Base-by-base conservation (phyloP, 2,113 vertebrate species). In the Montifringilla adamsi region DNA sequence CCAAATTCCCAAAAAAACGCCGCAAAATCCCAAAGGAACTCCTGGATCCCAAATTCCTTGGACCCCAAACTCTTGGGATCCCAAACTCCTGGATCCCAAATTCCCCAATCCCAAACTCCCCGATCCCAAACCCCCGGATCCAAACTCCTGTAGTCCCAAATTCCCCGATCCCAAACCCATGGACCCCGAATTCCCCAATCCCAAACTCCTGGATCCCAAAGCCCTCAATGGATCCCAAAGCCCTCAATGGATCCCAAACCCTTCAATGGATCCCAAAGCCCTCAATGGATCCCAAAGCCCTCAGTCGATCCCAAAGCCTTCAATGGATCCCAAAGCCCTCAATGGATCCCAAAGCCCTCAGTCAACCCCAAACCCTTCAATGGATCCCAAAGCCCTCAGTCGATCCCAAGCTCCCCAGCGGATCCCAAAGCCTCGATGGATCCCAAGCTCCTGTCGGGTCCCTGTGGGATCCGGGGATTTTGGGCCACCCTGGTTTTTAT, bases 81-180 rank as follows among this genome's bases (percentile, higher is more conserved):
- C 24, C 23, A 13, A 50, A 50, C 39, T 41, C 39, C 39, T 13
- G 33, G 20, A 33, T 3, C 46, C 46, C 22, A 21, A 33, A 26
- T 8, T 14, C n/a, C 13, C 13, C 55, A 21, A 9, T 46, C 19
- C 55, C 55, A 14, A 33, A 55, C 0, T 8, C 53, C 5, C 6
- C 5, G 13, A 56, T 39, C 2, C 52, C 35, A 33, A 41, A 72
- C 11, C 5, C 21, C 14, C 4, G 0, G 7, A 72, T 1, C 6
- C 26, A 14, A 33, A 55, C 0, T 8, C 53, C 8, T 9, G 7
- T 21, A 8, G 33, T 39, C 2, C 52, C 35, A 33, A 41, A 72
- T 22, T 11, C 21, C 14, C 4, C 0, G 7, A 72, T 1, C 6
- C 26, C 7, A 8, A 50, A 41, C 39, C 39, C 39, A 11, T 39